Percentiles rank a stretch among this genome's conserved stretches.
These are phyloP conservation scores for Sus cebifrons DNA, from an alignment of 2,797 vertebrate genomes.

Conservation along the genomic window DNA sequence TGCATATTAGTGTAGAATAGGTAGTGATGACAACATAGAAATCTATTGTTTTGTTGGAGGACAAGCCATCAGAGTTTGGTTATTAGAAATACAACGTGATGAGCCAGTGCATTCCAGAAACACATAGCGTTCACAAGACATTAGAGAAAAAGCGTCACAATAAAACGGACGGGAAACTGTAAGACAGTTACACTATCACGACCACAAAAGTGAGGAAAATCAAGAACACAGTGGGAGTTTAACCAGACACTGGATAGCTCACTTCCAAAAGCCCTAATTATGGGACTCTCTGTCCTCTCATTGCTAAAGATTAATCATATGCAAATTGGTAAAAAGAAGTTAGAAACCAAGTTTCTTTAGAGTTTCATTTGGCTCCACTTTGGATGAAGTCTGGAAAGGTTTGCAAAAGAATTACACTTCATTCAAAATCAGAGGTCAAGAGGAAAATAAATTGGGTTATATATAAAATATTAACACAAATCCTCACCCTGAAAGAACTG, in stretches of 20 bases:
- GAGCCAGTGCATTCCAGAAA: not conserved
- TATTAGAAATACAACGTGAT: not conserved
- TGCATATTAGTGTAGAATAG: not conserved
- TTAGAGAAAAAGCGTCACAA: not conserved
- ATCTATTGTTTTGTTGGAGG: not conserved
- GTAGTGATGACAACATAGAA: not conserved
- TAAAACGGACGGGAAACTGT: not conserved
- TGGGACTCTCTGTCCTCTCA: not conserved
- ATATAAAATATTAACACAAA: not conserved
- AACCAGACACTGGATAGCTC: not conserved
- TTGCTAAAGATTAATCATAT: not conserved
- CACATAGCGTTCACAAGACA: rapidly evolving
- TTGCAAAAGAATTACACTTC: not conserved
- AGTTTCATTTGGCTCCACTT: not conserved
- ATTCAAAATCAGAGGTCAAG: not conserved
- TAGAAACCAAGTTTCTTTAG: not conserved
- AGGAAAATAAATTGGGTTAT: not conserved
- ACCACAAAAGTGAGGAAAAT: not conserved
- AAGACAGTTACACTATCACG: not conserved
- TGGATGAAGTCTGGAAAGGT: not conserved
- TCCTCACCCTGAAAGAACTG: not conserved
- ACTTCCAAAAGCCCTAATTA: not conserved
- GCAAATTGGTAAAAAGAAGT: not conserved
- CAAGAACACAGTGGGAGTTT: not conserved
- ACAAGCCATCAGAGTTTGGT: not conserved